A percentile compares a stretch with the other conserved stretches of the same genome.
These are phyloP conservation scores for Bagarius yarrelli DNA, from an alignment of 2,113 vertebrate genomes.

Conservation along the genomic window DNA sequence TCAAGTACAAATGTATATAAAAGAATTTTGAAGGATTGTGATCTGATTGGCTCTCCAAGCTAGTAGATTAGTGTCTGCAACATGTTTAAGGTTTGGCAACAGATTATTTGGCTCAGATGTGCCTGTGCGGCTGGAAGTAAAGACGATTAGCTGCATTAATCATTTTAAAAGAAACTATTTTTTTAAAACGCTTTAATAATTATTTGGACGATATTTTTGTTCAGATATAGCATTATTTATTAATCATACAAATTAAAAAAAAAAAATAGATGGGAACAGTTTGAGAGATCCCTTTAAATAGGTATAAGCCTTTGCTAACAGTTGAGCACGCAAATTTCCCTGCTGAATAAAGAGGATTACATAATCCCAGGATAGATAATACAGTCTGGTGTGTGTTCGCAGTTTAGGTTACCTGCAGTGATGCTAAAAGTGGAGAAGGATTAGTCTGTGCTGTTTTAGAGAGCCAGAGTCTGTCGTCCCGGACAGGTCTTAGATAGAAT, in stretches of 20 bases:
- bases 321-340: constrained; percentile 31
- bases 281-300: constrained; percentile 28
- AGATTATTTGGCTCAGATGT: neutral
- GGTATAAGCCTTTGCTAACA: constrained; percentile 30
- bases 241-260: neutral
- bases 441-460: constrained; percentile 27
- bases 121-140: neutral
- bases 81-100: neutral
- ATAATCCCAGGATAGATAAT: constrained; percentile 3
- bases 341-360: constrained; percentile 46
- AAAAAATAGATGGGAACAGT: neutral
- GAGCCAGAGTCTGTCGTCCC: constrained; percentile 9
- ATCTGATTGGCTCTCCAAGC: neutral
- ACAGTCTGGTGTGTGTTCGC: constrained; percentile 4
- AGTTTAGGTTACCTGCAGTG: constrained; percentile 20
- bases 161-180: neutral
- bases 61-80: neutral
- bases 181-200: too few species aligned
- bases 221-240: too few species aligned
- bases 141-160: constrained; percentile 7
- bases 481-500: neutral
- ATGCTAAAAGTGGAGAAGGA: constrained; percentile 20
- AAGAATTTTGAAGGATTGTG: neutral
- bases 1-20: too few species aligned
- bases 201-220: too few species aligned